These are phyloP conservation scores for Ptilodon capucinus DNA, from an alignment of 2,888 invertebrate genomes.

Conservation along the genomic window DNA sequence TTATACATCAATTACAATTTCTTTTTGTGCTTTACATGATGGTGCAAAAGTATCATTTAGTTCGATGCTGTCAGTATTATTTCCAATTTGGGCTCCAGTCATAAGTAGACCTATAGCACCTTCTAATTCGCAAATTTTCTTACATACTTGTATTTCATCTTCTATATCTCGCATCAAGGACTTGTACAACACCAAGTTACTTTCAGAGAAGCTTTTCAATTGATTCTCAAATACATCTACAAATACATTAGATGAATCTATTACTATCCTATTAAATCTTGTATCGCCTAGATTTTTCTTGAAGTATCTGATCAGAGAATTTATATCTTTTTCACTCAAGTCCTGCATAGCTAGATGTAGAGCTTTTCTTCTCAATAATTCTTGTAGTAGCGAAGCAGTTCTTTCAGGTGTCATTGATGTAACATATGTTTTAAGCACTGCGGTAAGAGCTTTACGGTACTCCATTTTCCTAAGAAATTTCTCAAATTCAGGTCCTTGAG, in stretches of 20 bases:
- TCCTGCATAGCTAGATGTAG: constrained; percentile 89
- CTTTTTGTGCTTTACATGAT: constrained; percentile 76
- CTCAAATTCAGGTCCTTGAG: constrained; percentile 84
- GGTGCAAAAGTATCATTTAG: constrained; percentile 55
- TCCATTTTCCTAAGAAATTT: constrained; percentile 89
- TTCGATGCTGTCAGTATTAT: constrained; percentile 57
- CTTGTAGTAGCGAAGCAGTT: constrained; percentile 91
- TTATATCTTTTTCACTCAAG: constrained; percentile 85
- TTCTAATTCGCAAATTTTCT: constrained; percentile 85
- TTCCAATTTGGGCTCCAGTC: constrained; percentile 81
- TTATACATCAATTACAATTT: constrained; percentile 82
- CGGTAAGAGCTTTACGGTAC: constrained; percentile 90
- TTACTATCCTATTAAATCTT: constrained; percentile 87
- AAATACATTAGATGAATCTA: constrained; percentile 88
- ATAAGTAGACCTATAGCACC: constrained; percentile 87
- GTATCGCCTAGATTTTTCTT: constrained; percentile 87
- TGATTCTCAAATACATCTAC: constrained; percentile 88
- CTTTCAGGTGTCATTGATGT: constrained; percentile 87
- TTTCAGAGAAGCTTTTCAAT: constrained; percentile 84
- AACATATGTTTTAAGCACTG: constrained; percentile 84
- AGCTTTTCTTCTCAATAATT: constrained; percentile 92
- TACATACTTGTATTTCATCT: constrained; percentile 86
- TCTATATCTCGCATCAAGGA: constrained; percentile 84
- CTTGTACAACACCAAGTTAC: constrained; percentile 83
- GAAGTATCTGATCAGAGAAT: constrained; percentile 89